Evolutionary conservation across 2,797 vertebrate species (phyloP).

Genomic region (Takifugu ocellatus): DNA sequence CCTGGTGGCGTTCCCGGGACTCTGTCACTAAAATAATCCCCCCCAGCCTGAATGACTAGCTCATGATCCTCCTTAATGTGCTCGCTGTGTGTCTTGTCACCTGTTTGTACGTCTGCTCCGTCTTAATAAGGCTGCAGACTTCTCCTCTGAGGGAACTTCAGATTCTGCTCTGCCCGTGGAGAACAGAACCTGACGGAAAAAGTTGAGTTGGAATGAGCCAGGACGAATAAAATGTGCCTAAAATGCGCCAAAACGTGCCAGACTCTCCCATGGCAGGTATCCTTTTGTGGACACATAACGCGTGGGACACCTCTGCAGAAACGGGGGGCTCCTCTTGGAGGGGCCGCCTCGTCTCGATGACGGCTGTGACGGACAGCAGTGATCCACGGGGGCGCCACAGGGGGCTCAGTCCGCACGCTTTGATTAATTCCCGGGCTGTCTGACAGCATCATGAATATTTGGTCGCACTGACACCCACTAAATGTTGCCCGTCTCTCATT

Average conservation of each 20-base stretch:
- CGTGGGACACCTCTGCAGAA: constrained; percentile 14
- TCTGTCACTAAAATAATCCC: constrained; percentile 91
- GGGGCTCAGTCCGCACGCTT: constrained; percentile 57
- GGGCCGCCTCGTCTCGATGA: constrained; percentile 1
- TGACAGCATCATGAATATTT: constrained; percentile 64
- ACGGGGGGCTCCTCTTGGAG: constrained; percentile 46
- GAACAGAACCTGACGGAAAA: not conserved
- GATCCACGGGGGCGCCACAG: constrained; percentile 47
- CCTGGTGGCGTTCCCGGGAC: constrained; percentile 86
- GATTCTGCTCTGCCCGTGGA: not conserved
- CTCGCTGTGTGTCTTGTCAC: constrained; percentile 83
- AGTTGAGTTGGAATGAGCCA: not conserved
- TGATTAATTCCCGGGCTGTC: constrained; percentile 56
- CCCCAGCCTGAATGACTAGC: constrained; percentile 84
- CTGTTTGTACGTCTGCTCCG: constrained; percentile 90
- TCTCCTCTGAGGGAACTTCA: constrained; percentile 76
- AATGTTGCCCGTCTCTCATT: constrained; percentile 13
- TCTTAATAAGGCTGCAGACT: constrained; percentile 87
- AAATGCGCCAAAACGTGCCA: too few relatives aligned
- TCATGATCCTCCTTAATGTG: constrained; percentile 89
- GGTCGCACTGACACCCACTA: constrained; percentile 20
- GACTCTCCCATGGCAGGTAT: too few relatives aligned
- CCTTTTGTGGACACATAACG: too few relatives aligned
- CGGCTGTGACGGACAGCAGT: constrained; percentile 51
- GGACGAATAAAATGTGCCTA: not conserved